Evolutionary conservation across 2,888 invertebrate species (phyloP).

Genomic region (Drosophila tripunctata): DNA sequence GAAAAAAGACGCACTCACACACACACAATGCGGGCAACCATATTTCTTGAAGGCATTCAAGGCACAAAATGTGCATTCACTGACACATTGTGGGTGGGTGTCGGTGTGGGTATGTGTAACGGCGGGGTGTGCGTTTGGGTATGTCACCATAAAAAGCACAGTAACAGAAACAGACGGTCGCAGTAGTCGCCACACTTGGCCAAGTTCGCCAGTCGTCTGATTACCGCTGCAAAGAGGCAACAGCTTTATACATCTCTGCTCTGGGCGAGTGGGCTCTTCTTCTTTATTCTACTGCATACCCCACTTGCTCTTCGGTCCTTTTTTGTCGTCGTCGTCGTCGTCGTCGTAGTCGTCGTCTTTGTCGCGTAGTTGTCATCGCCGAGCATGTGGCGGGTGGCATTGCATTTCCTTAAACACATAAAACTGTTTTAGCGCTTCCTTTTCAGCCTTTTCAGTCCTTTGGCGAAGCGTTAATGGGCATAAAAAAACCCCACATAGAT

Average conservation of each 20-base stretch:
- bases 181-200: slow-evolving; percentile 65
- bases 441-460: slow-evolving; percentile 57
- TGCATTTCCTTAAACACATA: slow-evolving; percentile 73
- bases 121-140: background rate
- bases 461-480: slow-evolving; percentile 66
- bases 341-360: slow-evolving; percentile 29
- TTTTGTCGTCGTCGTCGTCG: background rate
- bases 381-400: slow-evolving; percentile 45
- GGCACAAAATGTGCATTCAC: slow-evolving; percentile 65
- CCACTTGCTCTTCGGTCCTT: background rate
- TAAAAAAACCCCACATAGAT: slow-evolving; percentile 47
- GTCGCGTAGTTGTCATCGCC: slow-evolving; percentile 55
- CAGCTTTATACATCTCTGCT: background rate
- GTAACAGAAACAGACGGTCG: slow-evolving; percentile 64
- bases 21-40: slow-evolving; percentile 57
- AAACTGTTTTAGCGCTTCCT: slow-evolving; percentile 74
- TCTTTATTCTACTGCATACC: background rate
- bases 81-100: slow-evolving; percentile 17
- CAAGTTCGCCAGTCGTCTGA: slow-evolving; percentile 67
- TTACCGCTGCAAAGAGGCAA: slow-evolving; percentile 43
- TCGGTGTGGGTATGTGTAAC: background rate
- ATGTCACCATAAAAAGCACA: slow-evolving; percentile 45
- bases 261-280: background rate
- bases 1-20: slow-evolving; percentile 23
- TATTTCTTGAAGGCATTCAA: slow-evolving; percentile 61